phyloP scores from a whole-genome alignment of 2,113 vertebrate genomes.

The Falcunculus frontatus region DNA sequence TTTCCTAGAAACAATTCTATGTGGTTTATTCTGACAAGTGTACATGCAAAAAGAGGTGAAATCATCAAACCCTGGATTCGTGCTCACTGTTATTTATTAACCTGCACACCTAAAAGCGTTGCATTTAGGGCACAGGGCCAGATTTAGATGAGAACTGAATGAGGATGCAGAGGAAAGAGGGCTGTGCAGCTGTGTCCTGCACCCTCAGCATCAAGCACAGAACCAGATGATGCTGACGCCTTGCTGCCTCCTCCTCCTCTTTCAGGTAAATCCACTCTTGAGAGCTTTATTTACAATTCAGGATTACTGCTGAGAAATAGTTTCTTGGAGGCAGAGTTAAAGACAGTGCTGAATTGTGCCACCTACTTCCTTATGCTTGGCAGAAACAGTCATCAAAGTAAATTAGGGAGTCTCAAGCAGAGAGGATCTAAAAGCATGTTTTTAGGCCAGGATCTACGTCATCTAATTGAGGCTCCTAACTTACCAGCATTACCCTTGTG shows the following conservation, averaged over 20 bases:
- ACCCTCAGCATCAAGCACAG: not conserved
- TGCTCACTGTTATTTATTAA: not conserved
- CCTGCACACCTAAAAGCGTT: not conserved
- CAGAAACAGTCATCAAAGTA: not conserved
- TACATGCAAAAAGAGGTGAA: not conserved
- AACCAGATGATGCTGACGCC: not conserved
- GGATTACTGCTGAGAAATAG: not conserved
- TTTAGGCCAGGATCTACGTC: not conserved
- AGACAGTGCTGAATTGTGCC: not conserved
- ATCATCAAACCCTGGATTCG: not conserved
- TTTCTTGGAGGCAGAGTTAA: not conserved
- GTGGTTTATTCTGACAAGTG: not conserved
- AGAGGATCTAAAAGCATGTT: not conserved
- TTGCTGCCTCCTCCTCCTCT: not conserved
- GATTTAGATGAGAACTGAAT: not conserved
- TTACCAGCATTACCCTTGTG: accelerated
- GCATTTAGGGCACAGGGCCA: not conserved
- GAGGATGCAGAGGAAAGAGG: not conserved
- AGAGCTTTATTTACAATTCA: not conserved
- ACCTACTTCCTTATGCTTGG: not conserved
- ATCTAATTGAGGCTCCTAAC: not conserved
- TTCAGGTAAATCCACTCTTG: not conserved
- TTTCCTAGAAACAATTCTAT: not conserved
- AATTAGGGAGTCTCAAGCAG: not conserved
- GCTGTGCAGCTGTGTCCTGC: not conserved